phyloP scores from a whole-genome alignment of 2,113 vertebrate genomes.

The Sinocyclocheilus grahami region DNA sequence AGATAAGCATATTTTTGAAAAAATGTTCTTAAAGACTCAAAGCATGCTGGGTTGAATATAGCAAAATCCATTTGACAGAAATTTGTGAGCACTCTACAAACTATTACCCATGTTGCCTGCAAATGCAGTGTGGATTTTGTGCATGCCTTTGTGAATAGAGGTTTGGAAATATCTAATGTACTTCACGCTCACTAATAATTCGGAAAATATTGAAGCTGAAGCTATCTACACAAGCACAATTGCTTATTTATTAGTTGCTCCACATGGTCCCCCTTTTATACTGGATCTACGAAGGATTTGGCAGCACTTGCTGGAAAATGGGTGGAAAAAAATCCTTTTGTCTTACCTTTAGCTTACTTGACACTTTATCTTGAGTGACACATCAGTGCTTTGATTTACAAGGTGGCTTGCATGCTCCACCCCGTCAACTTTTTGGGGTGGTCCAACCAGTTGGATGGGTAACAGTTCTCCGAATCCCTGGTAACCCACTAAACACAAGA shows the following conservation, averaged over 20 bases:
- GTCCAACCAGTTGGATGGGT: constrained; percentile 71
- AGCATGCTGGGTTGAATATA: constrained; percentile 6
- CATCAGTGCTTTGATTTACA: neutral
- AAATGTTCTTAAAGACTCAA: neutral
- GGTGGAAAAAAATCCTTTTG: neutral
- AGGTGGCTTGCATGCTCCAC: neutral
- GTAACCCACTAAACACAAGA: constrained; percentile 53
- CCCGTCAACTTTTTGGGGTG: constrained; percentile 43
- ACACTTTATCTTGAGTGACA: constrained; percentile 39
- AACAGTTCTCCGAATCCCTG: constrained; percentile 63
- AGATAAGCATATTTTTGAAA: neutral
- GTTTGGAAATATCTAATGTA: constrained; percentile 6
- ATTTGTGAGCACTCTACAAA: neutral
- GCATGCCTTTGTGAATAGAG: neutral
- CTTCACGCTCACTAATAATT: neutral
- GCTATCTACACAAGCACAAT: neutral
- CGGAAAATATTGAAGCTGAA: neutral
- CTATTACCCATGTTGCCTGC: neutral
- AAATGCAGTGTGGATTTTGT: neutral
- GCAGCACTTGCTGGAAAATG: constrained; percentile 11
- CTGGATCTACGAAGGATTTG: constrained; percentile 26
- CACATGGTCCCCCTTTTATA: neutral
- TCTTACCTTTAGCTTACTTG: constrained; percentile 19
- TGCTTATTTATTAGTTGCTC: constrained; percentile 10
- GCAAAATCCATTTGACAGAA: constrained; percentile 14